Evolutionary conservation across 1,140 invertebrate species (phyloP).

Genomic region (Nebria ingens): DNA sequence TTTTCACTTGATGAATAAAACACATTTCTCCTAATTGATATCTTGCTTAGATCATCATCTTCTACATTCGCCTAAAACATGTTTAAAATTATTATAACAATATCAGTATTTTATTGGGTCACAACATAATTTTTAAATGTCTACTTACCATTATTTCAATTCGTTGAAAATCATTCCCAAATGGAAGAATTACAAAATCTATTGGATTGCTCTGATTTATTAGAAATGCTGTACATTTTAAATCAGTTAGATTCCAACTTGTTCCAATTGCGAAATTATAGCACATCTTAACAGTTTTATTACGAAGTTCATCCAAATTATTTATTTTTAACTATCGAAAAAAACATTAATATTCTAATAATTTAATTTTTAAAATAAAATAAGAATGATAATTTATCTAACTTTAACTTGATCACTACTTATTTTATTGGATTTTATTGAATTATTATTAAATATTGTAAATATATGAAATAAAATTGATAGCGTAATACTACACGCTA

Average conservation of each 20-base stretch:
- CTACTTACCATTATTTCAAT: background rate
- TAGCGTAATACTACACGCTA: too few relatives aligned
- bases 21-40: too few relatives aligned
- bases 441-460: background rate
- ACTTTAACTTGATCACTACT: too few relatives aligned
- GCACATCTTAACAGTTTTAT: constrained; percentile 27
- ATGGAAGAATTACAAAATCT: constrained; percentile 2
- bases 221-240: background rate
- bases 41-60: background rate
- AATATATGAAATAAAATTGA: too few relatives aligned
- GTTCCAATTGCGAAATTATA: constrained; percentile 28
- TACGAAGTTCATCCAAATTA: too few relatives aligned
- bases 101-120: too few relatives aligned
- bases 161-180: background rate
- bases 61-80: background rate
- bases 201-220: background rate
- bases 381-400: too few relatives aligned
- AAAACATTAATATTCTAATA: too few relatives aligned
- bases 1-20: constrained; percentile 23
- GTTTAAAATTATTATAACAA: too few relatives aligned
- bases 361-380: too few relatives aligned
- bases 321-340: constrained; percentile 17
- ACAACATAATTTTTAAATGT: too few relatives aligned
- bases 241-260: background rate
- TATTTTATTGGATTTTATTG: too few relatives aligned